Percentiles rank a stretch among this genome's conserved stretches.
These are phyloP conservation scores for Craseonycteris thonglongyai DNA, from an alignment of 2,113 vertebrate species.

Conservation along the genomic window DNA sequence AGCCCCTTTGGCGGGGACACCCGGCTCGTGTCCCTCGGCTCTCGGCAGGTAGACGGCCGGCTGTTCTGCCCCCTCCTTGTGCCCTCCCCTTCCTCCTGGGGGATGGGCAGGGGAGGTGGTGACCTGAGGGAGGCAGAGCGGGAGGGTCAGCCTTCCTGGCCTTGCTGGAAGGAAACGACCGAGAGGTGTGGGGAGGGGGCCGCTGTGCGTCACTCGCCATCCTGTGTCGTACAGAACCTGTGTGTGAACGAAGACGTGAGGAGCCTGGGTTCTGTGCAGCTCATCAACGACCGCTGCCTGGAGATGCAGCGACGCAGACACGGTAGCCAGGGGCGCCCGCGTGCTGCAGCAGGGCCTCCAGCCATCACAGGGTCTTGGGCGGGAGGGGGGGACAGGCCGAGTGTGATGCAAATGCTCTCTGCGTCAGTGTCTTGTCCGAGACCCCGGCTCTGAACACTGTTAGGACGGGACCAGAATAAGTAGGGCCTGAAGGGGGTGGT, in stretches of 20 bases:
- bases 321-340: constrained; percentile 68
- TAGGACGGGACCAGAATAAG: neutral
- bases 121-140: accelerated
- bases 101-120: neutral
- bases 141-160: neutral
- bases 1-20: constrained; percentile 90
- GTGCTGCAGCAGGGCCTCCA: neutral
- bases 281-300: constrained; percentile 94
- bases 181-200: too few relatives aligned
- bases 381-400: neutral
- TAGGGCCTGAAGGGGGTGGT: neutral
- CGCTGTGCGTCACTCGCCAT: neutral
- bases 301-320: constrained; percentile 95
- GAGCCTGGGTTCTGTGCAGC: constrained; percentile 84
- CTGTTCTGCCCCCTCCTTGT: too few relatives aligned
- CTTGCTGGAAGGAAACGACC: neutral
- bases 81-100: neutral
- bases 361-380: accelerated
- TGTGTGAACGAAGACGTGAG: constrained; percentile 93
- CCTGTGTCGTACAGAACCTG: constrained; percentile 82
- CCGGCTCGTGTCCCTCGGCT: constrained; percentile 89
- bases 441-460: neutral
- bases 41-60: constrained; percentile 89
- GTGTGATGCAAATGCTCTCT: too few relatives aligned
- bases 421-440: neutral